Evolutionary conservation across 2,113 vertebrate genomes (phyloP), one percentile per base, ranked within the genome.

Genomic region (Polyodon spathula): DNA sequence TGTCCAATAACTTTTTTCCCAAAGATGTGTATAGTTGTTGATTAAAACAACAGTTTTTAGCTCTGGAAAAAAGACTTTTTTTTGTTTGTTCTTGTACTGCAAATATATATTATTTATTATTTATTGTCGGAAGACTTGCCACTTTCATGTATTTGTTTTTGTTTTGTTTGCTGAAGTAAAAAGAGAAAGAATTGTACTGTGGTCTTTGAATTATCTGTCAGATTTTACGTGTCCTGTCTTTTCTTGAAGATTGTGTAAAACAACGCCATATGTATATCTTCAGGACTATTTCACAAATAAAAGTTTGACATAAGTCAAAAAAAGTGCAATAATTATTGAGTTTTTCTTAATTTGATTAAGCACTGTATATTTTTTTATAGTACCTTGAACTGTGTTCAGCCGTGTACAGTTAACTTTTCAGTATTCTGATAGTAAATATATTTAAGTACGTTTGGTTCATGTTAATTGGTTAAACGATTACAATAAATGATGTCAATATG

Each of bases 101-200:
- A 93, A 87, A 84, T 75, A n/a, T n/a, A 88, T 88, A 89, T 88
- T 92, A 97, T 95, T 96, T 97, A 96, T 95, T 96, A 97, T 97
- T 97, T 97, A 98, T 97, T 95, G 92, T 93, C 73, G 37, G 84
- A 87, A 89, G 85, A 94, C 87, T 92, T 92, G 93, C 92, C 93
- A 95, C 92, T 92, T 97, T 90, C 82, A 86, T 94, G 92, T 92
- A 92, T 86, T 84, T n/a, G n/a, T n/a, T n/a, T n/a, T n/a, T n/a
- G n/a, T n/a, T 85, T 88, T 91, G 89, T 91, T 94, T 92, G 91
- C 83, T 89, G 84, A 93, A 93, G 88, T 89, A 92, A 92, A 93
- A 86, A 72, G 78, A 76, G 68, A 78, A 89, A 81, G 77, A 60
- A 70, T 70, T 85, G 82, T 81, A 84, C 68, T 78, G 82, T 91